Conservation (phyloP, 2,113 vertebrate species). For the Ceuthmochares aereus region DNA sequence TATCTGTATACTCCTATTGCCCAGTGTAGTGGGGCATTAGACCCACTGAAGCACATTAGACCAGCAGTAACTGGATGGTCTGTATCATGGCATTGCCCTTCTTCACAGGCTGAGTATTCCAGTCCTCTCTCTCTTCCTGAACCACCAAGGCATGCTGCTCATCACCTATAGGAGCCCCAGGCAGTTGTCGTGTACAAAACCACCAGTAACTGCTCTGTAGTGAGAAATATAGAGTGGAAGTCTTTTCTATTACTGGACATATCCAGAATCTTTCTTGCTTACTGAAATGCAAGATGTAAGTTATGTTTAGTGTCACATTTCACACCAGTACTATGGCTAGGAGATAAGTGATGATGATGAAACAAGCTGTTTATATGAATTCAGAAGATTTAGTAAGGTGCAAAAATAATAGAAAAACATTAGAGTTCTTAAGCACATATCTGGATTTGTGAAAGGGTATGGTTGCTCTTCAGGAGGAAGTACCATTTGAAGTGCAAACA, state of each 20-base stretch:
- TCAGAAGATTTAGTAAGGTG: neutral
- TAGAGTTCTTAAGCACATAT: neutral
- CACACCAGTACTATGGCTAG: neutral
- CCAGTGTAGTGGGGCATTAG: neutral
- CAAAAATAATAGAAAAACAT: neutral
- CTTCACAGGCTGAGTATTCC: neutral
- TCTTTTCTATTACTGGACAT: neutral
- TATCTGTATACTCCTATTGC: neutral
- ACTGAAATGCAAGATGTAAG: neutral
- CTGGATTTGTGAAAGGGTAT: neutral
- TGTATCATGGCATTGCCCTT: neutral
- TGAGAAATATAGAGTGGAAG: neutral
- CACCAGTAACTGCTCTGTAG: neutral
- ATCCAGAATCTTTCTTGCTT: neutral
- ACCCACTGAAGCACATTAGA: neutral
- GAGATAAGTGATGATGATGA: neutral
- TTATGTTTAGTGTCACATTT: neutral
- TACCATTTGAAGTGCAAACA: neutral
- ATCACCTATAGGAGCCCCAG: neutral
- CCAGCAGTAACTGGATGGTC: neutral
- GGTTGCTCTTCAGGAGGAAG: neutral
- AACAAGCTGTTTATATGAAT: neutral
- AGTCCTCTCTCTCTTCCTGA: neutral
- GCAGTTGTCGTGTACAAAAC: neutral
- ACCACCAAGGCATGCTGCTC: neutral